A percentile compares a stretch with the other conserved stretches of the same genome.
phyloP scores from a whole-genome alignment of 2,797 vertebrate genomes.

The Clarias platycephalus region DNA sequence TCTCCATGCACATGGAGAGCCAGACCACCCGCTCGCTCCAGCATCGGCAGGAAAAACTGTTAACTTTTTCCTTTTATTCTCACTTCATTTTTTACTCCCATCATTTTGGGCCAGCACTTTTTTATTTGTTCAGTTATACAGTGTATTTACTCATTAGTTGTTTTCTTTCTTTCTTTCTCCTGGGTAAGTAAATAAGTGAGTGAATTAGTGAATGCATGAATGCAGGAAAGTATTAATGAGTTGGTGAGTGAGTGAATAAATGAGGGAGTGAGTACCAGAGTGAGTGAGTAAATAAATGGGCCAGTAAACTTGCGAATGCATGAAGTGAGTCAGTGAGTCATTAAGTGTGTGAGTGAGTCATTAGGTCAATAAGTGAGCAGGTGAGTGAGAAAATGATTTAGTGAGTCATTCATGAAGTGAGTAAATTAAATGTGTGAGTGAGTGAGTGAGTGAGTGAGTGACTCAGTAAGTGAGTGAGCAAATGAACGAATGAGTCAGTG shows the following conservation, averaged over 20 bases:
- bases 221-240: too few relatives aligned
- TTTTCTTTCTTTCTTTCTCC: neutral
- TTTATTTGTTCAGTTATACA: neutral
- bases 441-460: too few relatives aligned
- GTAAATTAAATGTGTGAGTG: too few relatives aligned
- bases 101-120: neutral
- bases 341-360: neutral
- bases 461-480: too few relatives aligned
- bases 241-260: neutral
- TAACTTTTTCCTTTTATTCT: neutral
- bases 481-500: too few relatives aligned
- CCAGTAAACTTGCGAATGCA: neutral
- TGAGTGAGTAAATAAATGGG: too few relatives aligned
- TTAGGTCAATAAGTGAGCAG: neutral
- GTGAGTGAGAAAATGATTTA: neutral
- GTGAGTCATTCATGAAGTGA: too few relatives aligned
- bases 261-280: neutral
- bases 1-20: neutral
- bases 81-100: too few relatives aligned
- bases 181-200: neutral
- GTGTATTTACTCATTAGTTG: too few relatives aligned
- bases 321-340: neutral
- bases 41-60: conserved; percentile 13
- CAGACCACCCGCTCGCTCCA: conserved; percentile 18
- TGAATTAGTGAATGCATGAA: neutral